These are phyloP conservation scores for Orcinus orca DNA, from an alignment of 2,113 vertebrate genomes.

Conservation along the genomic window DNA sequence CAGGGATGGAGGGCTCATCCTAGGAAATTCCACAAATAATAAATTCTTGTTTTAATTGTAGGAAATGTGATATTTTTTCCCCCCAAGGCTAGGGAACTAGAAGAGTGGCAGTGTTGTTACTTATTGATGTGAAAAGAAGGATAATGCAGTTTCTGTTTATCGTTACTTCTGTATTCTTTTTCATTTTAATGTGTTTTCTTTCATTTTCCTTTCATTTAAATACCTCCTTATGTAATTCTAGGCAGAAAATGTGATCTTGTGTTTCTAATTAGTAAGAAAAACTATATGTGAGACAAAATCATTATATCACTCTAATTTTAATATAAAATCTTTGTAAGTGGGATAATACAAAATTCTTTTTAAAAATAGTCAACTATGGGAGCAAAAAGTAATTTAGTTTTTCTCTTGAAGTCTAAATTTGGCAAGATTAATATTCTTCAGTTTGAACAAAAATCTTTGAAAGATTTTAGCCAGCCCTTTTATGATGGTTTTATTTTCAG, in stretches of 20 bases:
- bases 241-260: background rate
- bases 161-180: background rate
- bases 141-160: background rate
- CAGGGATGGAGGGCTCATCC: background rate
- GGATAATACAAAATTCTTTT: background rate
- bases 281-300: background rate
- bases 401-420: conserved; percentile 25
- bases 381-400: conserved; percentile 18
- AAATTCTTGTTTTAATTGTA: conserved; percentile 20
- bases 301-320: conserved; percentile 25
- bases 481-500: background rate
- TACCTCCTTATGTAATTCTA: background rate
- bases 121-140: background rate
- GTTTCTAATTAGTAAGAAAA: conserved; percentile 44
- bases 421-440: background rate
- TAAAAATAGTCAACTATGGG: background rate
- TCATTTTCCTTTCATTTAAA: conserved; percentile 32
- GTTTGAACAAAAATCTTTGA: conserved; percentile 11
- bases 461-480: conserved; percentile 8
- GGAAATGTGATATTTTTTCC: background rate
- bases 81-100: background rate
- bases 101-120: background rate
- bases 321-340: background rate
- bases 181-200: background rate
- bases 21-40: background rate